phyloP scores from a whole-genome alignment of 2,797 vertebrate genomes.

The Peromyscus aztecus region DNA sequence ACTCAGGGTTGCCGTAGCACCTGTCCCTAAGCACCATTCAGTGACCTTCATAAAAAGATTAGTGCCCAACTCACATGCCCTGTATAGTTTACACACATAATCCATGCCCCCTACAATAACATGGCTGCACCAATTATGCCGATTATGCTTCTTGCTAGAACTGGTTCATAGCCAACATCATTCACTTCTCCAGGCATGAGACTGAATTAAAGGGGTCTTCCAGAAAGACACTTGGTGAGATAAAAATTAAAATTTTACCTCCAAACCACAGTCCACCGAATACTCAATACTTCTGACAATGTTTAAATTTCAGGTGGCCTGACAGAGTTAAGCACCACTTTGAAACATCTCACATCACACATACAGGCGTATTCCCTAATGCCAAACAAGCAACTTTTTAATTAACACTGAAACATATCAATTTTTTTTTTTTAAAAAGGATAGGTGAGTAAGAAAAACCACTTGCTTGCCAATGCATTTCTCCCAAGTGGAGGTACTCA shows the following conservation, averaged over 20 bases:
- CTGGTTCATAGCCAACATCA: neutral
- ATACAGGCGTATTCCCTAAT: slow-evolving; percentile 36
- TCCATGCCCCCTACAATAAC: slow-evolving; percentile 21
- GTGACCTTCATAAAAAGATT: slow-evolving; percentile 80
- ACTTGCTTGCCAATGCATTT: slow-evolving; percentile 7
- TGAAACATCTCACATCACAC: slow-evolving; percentile 53
- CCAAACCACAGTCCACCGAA: slow-evolving; percentile 31
- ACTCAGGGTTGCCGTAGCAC: slow-evolving; percentile 80
- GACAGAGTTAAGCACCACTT: slow-evolving; percentile 39
- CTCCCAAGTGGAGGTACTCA: slow-evolving; percentile 34
- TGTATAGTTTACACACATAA: slow-evolving; percentile 22
- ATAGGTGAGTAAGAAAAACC: slow-evolving; percentile 29
- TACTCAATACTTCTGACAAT: slow-evolving; percentile 11
- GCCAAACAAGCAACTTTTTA: slow-evolving; percentile 58
- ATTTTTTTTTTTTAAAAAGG: slow-evolving; percentile 13
- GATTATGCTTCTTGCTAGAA: slow-evolving; percentile 58
- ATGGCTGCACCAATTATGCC: neutral
- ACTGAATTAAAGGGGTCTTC: neutral
- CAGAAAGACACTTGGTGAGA: slow-evolving; percentile 49
- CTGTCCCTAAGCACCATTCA: slow-evolving; percentile 79
- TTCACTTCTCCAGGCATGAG: neutral
- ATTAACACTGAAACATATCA: slow-evolving; percentile 47
- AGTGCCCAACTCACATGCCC: slow-evolving; percentile 53
- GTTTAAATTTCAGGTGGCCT: slow-evolving; percentile 56
- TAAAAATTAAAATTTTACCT: slow-evolving; percentile 58